Percentiles rank a stretch among this genome's conserved stretches.
Evolutionary conservation across 2,888 invertebrate species (phyloP).

Genomic region (Laothoe populi): DNA sequence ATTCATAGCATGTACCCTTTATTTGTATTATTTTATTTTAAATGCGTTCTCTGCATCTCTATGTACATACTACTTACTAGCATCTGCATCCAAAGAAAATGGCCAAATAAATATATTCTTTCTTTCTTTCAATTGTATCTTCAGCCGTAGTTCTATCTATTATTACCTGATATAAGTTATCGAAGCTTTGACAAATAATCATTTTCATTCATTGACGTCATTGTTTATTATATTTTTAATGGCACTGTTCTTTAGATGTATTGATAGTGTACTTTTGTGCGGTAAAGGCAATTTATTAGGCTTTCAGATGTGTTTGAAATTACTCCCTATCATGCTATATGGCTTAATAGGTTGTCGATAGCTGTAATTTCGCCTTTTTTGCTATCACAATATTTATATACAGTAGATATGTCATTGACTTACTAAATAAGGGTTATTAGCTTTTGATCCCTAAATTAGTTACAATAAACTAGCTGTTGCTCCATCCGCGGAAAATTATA

Average conservation of each 20-base stretch:
- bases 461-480: no score
- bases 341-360: background rate
- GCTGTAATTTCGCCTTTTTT: background rate
- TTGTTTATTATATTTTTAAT: background rate
- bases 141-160: background rate
- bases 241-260: background rate
- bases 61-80: no score
- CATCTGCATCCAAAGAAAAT: no score
- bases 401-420: background rate
- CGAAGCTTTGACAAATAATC: slow-evolving; percentile 7
- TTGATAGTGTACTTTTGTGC: background rate
- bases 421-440: background rate
- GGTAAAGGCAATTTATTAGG: background rate
- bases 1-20: no score
- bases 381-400: background rate
- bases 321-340: slow-evolving; percentile 30
- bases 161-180: slow-evolving; percentile 14
- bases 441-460: background rate
- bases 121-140: background rate
- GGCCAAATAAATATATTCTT: no score
- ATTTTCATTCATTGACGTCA: slow-evolving; percentile 16
- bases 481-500: no score
- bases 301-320: slow-evolving; percentile 11
- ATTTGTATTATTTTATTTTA: no score
- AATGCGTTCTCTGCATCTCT: no score